Evolutionary conservation across 1,140 invertebrate species (phyloP).

Genomic region (Drosophila rufa): DNA sequence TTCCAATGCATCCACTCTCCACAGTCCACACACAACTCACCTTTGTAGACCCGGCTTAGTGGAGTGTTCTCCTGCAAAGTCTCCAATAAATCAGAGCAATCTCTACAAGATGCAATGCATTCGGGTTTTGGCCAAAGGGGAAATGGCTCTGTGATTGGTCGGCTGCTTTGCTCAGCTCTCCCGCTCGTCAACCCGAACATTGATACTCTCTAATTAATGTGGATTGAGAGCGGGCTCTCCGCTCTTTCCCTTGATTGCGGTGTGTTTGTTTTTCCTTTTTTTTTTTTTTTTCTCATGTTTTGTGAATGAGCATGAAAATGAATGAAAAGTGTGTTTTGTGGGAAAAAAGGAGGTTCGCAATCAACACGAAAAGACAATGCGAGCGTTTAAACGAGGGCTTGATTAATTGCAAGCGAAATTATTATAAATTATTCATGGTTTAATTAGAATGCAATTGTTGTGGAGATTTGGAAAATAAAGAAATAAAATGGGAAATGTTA

Average conservation of each 20-base stretch:
- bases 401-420: constrained; percentile 32
- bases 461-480: not conserved
- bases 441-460: constrained; percentile 21
- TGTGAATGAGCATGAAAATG: constrained; percentile 71
- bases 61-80: not conserved
- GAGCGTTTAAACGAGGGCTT: constrained; percentile 29
- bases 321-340: constrained; percentile 65
- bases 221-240: not conserved
- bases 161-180: constrained; percentile 32
- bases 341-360: constrained; percentile 37
- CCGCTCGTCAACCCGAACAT: constrained; percentile 3
- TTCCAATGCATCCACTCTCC: constrained; percentile 3
- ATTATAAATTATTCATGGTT: constrained; percentile 14
- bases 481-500: not conserved
- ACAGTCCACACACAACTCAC: constrained; percentile 18
- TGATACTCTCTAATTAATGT: not conserved
- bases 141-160: constrained; percentile 59
- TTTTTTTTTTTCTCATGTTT: constrained; percentile 26
- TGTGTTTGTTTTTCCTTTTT: constrained; percentile 40
- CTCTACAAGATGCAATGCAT: constrained; percentile 24
- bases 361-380: constrained; percentile 32
- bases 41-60: constrained; percentile 43
- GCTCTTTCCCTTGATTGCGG: constrained; percentile 1
- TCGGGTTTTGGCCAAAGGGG: constrained; percentile 48
- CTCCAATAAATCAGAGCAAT: constrained; percentile 21